Percentiles rank a stretch among this genome's conserved stretches.
Evolutionary conservation across 2,113 vertebrate species (phyloP).

Genomic region (Myxocyprinus asiaticus): DNA sequence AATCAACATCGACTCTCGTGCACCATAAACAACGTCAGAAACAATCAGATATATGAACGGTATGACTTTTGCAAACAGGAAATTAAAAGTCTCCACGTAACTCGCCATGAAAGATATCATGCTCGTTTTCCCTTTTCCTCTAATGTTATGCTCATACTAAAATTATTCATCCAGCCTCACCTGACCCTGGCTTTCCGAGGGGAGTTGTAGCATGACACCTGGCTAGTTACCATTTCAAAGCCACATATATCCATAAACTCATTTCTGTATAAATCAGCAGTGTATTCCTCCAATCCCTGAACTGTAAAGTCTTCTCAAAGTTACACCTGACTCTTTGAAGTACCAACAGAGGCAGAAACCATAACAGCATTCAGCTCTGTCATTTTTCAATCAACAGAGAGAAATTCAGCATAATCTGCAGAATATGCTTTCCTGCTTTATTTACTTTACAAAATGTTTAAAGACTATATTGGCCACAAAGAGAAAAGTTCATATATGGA

Average conservation of each 20-base stretch:
- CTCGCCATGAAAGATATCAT: not conserved
- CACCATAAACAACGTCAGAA: constrained; percentile 41
- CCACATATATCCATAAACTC: constrained; percentile 42
- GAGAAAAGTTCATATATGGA: not conserved
- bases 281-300: constrained; percentile 27
- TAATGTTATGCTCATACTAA: constrained; percentile 8
- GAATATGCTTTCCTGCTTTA: not conserved
- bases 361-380: constrained; percentile 31
- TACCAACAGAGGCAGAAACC: constrained; percentile 33
- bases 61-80: constrained; percentile 30
- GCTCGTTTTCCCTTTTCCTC: constrained; percentile 5
- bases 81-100: not conserved
- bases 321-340: constrained; percentile 52
- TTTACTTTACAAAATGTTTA: constrained; percentile 11
- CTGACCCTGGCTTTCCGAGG: constrained; percentile 18
- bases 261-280: constrained; percentile 44
- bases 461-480: not conserved
- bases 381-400: constrained; percentile 41
- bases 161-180: constrained; percentile 38
- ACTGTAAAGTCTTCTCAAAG: constrained; percentile 34
- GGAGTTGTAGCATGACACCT: constrained; percentile 23
- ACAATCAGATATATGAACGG: constrained; percentile 18
- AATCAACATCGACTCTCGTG: constrained; percentile 41
- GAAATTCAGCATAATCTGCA: constrained; percentile 35
- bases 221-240: constrained; percentile 58